Evolutionary conservation across 2,888 invertebrate species (phyloP).

Genomic region (Drosophila incognita): DNA sequence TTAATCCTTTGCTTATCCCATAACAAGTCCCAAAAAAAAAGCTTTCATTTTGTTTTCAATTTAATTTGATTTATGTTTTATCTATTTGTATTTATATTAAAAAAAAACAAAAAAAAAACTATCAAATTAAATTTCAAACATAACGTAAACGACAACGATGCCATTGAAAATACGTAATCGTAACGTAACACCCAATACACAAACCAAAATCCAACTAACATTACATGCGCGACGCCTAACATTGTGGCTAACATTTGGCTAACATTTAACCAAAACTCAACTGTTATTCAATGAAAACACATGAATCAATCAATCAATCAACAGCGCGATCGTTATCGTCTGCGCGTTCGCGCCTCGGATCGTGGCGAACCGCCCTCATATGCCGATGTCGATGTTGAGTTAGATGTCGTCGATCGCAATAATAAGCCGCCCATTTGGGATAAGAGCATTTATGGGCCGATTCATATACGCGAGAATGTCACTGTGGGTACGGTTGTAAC

Average conservation of each 20-base stretch:
- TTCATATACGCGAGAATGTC: conserved; percentile 99
- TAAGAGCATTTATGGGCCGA: conserved; percentile 97
- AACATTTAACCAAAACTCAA: conserved; percentile 27
- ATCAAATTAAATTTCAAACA: conserved; percentile 48
- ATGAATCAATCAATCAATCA: conserved; percentile 45
- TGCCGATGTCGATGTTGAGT: conserved; percentile 98
- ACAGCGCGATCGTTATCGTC: conserved; percentile 97
- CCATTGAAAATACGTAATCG: conserved; percentile 71
- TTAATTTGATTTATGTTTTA: conserved; percentile 49
- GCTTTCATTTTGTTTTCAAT: conserved; percentile 19
- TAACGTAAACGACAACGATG: conserved; percentile 65
- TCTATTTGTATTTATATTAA: conserved; percentile 33
- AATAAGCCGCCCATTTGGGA: conserved; percentile 99
- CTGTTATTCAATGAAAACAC: conserved; percentile 13
- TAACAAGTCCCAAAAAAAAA: conserved; percentile 14
- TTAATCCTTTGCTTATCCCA: conserved; percentile 32
- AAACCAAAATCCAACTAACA: conserved; percentile 54
- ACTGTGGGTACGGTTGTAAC: conserved; percentile 99
- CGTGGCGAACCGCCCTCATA: conserved; percentile 95
- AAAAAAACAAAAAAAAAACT: neutral
- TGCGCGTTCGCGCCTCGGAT: conserved; percentile 98
- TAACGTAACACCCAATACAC: conserved; percentile 63
- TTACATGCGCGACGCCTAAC: conserved; percentile 22
- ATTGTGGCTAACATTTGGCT: conserved; percentile 39
- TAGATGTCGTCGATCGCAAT: conserved; percentile 99